A percentile compares a stretch with the other conserved stretches of the same genome.
Conservation (phyloP, 2,888 invertebrate species). For the Gryllus longicercus region DNA sequence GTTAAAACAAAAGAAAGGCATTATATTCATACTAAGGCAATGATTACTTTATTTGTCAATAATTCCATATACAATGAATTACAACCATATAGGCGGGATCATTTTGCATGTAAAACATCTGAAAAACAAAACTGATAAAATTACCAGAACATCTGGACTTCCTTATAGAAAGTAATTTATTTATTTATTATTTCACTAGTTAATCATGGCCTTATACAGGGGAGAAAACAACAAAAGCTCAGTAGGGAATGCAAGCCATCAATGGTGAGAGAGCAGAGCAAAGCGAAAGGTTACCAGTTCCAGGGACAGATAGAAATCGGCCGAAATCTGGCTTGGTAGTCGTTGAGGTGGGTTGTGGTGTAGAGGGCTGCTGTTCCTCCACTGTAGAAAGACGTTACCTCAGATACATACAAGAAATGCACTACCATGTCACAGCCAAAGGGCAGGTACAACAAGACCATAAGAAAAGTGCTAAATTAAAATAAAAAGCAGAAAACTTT, state of each 20-base stretch:
- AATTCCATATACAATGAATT: too few relatives aligned
- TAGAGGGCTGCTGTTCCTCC: conserved; percentile 50
- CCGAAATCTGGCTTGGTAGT: conserved; percentile 48
- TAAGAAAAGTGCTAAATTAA: not conserved
- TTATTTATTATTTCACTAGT: not conserved
- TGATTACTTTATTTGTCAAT: not conserved
- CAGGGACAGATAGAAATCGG: conserved; percentile 68
- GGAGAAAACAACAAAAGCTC: conserved; percentile 19
- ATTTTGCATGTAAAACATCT: too few relatives aligned
- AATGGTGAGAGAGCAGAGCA: conserved; percentile 22
- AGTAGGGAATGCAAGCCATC: conserved; percentile 30
- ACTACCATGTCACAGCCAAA: not conserved
- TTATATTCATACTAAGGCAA: not conserved
- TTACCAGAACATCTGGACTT: not conserved
- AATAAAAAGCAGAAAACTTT: not conserved
- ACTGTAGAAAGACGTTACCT: conserved; percentile 48
- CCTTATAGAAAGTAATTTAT: conserved; percentile 4
- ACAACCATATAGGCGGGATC: too few relatives aligned
- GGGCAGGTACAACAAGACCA: conserved; percentile 11
- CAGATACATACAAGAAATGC: conserved; percentile 23
- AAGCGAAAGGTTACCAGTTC: conserved; percentile 47
- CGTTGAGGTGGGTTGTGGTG: conserved; percentile 48
- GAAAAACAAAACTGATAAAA: too few relatives aligned
- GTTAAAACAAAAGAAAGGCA: not conserved
- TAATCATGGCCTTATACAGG: conserved; percentile 19